Evolutionary conservation across 2,888 invertebrate genomes (phyloP).

Genomic region (Lepidochitona cinerea): DNA sequence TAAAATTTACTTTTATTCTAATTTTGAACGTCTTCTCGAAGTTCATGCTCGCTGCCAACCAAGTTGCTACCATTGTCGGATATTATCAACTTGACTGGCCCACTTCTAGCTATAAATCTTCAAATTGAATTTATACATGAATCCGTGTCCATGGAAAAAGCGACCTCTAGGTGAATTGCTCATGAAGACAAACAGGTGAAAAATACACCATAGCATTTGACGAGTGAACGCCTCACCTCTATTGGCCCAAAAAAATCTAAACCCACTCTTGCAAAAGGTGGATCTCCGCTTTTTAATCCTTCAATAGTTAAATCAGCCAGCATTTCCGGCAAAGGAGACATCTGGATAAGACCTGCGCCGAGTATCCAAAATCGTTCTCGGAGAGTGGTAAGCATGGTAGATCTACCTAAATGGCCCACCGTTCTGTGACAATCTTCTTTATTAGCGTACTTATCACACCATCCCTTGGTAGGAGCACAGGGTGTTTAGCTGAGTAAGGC

Average conservation of each 20-base stretch:
- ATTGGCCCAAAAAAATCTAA: conserved; percentile 20
- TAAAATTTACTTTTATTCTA: no score
- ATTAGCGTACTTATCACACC: no score
- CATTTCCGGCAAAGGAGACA: background rate
- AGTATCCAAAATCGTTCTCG: no score
- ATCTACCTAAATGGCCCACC: background rate
- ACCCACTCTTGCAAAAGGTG: background rate
- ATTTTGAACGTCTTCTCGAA: conserved; percentile 15
- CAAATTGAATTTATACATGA: conserved; percentile 20
- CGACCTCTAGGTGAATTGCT: conserved; percentile 25
- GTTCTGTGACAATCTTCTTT: background rate
- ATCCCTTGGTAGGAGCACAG: no score
- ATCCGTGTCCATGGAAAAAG: conserved; percentile 11
- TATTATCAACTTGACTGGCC: background rate
- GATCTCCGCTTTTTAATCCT: no score
- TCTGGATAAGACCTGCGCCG: no score
- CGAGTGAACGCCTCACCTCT: conserved; percentile 10
- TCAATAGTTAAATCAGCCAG: background rate
- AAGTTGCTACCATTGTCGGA: conserved; percentile 29
- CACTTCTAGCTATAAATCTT: conserved; percentile 19
- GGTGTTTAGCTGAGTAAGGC: no score
- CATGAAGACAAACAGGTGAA: conserved; percentile 25
- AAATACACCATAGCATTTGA: conserved; percentile 27
- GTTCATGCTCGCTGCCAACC: conserved; percentile 27
- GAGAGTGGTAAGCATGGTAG: background rate